A percentile compares a stretch with the other conserved stretches of the same genome.
Conservation (phyloP, 2,113 vertebrate species). For the Climacteris rufus region DNA sequence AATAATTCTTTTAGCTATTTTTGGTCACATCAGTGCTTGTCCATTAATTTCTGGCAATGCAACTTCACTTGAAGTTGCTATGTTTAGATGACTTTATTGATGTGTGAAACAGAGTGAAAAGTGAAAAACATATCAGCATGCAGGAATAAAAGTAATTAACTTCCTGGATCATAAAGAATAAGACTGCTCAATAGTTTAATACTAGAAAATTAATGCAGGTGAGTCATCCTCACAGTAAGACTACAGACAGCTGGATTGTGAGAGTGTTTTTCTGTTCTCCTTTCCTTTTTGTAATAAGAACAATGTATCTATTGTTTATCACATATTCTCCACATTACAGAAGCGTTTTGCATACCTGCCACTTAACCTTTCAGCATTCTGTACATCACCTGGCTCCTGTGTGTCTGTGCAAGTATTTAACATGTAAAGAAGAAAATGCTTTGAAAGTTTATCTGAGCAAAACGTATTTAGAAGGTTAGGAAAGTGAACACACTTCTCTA, state of each 20-base stretch:
- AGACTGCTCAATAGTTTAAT: background rate
- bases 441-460: background rate
- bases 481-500: background rate
- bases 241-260: background rate
- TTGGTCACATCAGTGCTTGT: background rate
- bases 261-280: background rate
- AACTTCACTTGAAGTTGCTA: background rate
- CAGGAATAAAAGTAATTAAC: background rate
- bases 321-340: background rate
- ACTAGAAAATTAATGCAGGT: background rate
- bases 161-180: background rate
- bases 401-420: background rate
- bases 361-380: background rate
- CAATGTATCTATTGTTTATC: background rate
- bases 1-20: background rate
- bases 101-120: background rate
- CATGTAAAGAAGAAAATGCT: background rate
- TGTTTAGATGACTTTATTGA: background rate
- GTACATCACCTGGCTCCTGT: background rate
- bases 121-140: background rate
- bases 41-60: background rate
- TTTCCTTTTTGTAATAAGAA: background rate
- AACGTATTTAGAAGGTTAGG: background rate
- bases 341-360: background rate
- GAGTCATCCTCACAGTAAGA: background rate